These are phyloP conservation scores for Synanthedon formicaeformis DNA, from an alignment of 2,888 invertebrate genomes.

Conservation along the genomic window DNA sequence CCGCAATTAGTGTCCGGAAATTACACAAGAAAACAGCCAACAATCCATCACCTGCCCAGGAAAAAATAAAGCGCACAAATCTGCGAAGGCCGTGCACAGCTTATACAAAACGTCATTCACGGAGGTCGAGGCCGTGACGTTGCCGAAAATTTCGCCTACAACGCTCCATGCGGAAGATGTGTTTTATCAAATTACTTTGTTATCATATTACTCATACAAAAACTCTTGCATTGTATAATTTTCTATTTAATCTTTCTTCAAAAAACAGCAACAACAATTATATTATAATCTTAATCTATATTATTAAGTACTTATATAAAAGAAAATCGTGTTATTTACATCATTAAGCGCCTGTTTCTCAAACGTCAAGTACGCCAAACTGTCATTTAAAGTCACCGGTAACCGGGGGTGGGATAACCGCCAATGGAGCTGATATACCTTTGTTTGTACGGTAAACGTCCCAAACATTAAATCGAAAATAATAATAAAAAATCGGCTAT, in stretches of 20 bases:
- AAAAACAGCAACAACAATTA: too few species aligned
- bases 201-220: conserved; percentile 8
- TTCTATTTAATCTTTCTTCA: neutral
- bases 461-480: too few species aligned
- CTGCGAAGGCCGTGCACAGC: conserved; percentile 37
- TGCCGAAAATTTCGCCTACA: conserved; percentile 2
- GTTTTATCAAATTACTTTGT: conserved; percentile 4
- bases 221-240: conserved; percentile 5
- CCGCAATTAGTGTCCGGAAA: conserved; percentile 66
- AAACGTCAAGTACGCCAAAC: too few species aligned
- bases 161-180: neutral
- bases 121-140: conserved; percentile 10
- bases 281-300: too few species aligned
- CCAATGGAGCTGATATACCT: too few species aligned
- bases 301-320: too few species aligned
- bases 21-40: conserved; percentile 63
- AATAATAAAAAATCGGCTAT: too few species aligned
- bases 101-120: conserved; percentile 47
- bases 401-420: too few species aligned
- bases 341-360: too few species aligned
- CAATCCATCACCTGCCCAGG: conserved; percentile 61
- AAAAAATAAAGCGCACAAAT: conserved; percentile 62
- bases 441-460: too few species aligned
- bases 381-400: too few species aligned
- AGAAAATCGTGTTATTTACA: too few species aligned